phyloP scores from a whole-genome alignment of 2,113 vertebrate genomes.

The Euleptes europaea region DNA sequence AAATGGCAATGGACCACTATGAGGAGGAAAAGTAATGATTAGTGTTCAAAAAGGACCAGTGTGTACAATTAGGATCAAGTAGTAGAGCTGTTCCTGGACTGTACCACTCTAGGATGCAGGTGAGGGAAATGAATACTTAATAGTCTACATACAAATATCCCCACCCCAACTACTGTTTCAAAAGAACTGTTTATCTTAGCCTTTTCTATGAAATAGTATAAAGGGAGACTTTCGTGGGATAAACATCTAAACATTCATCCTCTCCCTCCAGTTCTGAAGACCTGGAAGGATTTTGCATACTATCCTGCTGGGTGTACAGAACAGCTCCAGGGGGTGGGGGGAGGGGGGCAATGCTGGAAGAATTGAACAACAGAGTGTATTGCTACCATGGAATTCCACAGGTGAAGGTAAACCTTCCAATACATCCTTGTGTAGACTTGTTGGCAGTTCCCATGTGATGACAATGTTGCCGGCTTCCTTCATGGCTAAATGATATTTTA shows the following conservation, averaged over 20 bases:
- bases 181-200: no score
- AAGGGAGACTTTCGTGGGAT: no score
- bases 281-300: neutral
- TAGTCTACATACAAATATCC: no score
- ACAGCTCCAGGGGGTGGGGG: no score
- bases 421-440: neutral
- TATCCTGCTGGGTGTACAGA: neutral
- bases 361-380: accelerated
- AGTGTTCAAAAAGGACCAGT: neutral
- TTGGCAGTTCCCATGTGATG: neutral
- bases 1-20: neutral
- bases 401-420: neutral
- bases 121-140: neutral
- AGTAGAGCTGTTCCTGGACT: neutral
- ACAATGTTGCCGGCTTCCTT: neutral
- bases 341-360: no score
- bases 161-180: no score
- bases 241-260: no score
- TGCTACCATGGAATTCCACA: neutral
- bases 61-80: no score
- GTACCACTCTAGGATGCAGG: neutral
- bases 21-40: neutral
- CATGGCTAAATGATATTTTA: neutral
- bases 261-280: neutral
- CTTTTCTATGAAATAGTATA: no score